Percentiles rank a stretch among this genome's conserved stretches.
Evolutionary conservation across 2,797 vertebrate species (phyloP).

Genomic region (Sebastes dallii): DNA sequence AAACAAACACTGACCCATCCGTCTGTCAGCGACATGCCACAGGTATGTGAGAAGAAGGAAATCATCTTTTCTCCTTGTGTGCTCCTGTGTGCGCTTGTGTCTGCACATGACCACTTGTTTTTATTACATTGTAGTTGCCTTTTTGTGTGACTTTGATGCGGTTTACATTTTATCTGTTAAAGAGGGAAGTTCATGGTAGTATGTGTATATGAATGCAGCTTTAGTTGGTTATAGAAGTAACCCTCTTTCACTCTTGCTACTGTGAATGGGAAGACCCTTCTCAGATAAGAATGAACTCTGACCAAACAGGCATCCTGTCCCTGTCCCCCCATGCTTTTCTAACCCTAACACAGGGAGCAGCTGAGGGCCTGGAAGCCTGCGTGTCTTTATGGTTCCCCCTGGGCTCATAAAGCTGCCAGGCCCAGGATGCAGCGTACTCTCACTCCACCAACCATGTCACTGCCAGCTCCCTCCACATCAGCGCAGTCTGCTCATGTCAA

Average conservation of each 20-base stretch:
- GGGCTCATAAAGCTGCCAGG: slow-evolving; percentile 74
- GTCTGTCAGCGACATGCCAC: slow-evolving; percentile 68
- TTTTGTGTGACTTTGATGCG: neutral
- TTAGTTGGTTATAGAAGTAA: neutral
- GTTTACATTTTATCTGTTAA: neutral
- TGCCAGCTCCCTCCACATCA: slow-evolving; percentile 56
- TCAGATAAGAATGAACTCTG: slow-evolving; percentile 68
- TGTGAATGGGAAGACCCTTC: slow-evolving; percentile 48
- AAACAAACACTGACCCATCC: slow-evolving; percentile 77
- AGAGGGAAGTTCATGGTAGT: neutral
- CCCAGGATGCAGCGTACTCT: slow-evolving; percentile 61
- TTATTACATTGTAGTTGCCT: neutral
- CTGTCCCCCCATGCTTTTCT: slow-evolving; percentile 62
- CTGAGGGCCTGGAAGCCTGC: slow-evolving; percentile 41
- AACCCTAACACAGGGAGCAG: slow-evolving; percentile 60
- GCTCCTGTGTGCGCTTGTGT: neutral
- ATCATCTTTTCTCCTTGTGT: slow-evolving; percentile 35
- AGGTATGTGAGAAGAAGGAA: slow-evolving; percentile 70
- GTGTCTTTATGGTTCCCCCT: slow-evolving; percentile 60
- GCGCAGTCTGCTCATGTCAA: slow-evolving; percentile 54
- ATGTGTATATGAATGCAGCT: neutral
- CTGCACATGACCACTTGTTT: neutral
- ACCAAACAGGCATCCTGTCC: slow-evolving; percentile 71
- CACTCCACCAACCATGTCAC: slow-evolving; percentile 55
- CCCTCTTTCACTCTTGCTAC: neutral